phyloP scores from a whole-genome alignment of 2,113 vertebrate genomes.

The Muntiacus reevesi region DNA sequence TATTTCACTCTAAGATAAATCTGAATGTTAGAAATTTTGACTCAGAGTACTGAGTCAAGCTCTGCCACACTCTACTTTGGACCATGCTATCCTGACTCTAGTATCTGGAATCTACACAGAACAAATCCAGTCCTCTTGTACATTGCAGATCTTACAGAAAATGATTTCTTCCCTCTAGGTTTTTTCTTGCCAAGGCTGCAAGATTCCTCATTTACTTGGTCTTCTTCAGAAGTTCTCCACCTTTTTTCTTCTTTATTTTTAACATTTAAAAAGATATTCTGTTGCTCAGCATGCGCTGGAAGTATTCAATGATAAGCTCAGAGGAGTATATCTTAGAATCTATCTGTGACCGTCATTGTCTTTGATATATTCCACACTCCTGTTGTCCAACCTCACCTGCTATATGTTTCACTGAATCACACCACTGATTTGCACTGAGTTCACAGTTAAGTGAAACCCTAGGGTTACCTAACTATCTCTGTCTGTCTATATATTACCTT shows the following conservation, averaged over 20 bases:
- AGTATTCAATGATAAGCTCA: background rate
- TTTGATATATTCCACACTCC: background rate
- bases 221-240: background rate
- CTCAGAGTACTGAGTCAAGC: background rate
- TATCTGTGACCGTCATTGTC: fast-evolving
- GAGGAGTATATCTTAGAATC: background rate
- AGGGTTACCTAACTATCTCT: background rate
- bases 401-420: background rate
- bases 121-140: background rate
- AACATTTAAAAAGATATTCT: background rate
- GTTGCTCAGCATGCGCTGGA: background rate
- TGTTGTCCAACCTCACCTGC: background rate
- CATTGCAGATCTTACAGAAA: background rate
- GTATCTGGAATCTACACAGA: background rate
- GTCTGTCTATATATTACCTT: background rate
- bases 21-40: background rate
- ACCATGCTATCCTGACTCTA: background rate
- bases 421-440: background rate
- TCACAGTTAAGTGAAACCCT: background rate
- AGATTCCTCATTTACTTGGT: background rate
- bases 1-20: background rate
- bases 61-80: background rate
- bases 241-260: background rate
- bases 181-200: background rate
- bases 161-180: background rate